phyloP scores from a whole-genome alignment of 1,140 invertebrate genomes.

The Bombus fervidus region DNA sequence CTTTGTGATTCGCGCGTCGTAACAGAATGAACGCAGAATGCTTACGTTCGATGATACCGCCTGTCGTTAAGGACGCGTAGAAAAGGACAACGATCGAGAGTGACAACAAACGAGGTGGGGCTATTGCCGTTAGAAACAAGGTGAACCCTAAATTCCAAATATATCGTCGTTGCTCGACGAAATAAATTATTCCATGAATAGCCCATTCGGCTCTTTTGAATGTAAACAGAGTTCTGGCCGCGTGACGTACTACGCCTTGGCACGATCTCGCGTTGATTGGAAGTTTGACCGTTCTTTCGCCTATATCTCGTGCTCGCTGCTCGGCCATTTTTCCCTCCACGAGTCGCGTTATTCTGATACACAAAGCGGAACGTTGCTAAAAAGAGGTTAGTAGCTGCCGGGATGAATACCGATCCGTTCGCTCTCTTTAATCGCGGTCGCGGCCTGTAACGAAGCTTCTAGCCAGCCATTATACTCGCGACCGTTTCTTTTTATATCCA shows the following conservation, averaged over 20 bases:
- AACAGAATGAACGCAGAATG: not conserved
- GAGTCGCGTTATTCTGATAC: slow-evolving; percentile 31
- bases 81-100: not conserved
- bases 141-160: not conserved
- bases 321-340: slow-evolving; percentile 1
- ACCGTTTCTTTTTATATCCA: slow-evolving; percentile 11
- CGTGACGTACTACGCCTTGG: slow-evolving; percentile 16
- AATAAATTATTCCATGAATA: slow-evolving; percentile 69
- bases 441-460: slow-evolving; percentile 21
- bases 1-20: not conserved
- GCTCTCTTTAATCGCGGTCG: slow-evolving; percentile 53
- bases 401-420: slow-evolving; percentile 55
- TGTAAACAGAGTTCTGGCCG: slow-evolving; percentile 51
- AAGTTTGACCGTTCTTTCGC: slow-evolving; percentile 29
- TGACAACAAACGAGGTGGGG: not conserved
- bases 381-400: slow-evolving; percentile 39
- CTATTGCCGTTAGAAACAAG: not conserved
- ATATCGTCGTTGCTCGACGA: slow-evolving; percentile 12
- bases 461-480: slow-evolving; percentile 16
- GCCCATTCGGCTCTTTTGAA: slow-evolving; percentile 60
- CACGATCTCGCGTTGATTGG: slow-evolving; percentile 54
- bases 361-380: slow-evolving; percentile 52
- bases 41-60: not conserved
- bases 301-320: not conserved
- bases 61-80: not conserved